Conservation (phyloP, 2,113 vertebrate species). For the Bufo gargarizans region DNA sequence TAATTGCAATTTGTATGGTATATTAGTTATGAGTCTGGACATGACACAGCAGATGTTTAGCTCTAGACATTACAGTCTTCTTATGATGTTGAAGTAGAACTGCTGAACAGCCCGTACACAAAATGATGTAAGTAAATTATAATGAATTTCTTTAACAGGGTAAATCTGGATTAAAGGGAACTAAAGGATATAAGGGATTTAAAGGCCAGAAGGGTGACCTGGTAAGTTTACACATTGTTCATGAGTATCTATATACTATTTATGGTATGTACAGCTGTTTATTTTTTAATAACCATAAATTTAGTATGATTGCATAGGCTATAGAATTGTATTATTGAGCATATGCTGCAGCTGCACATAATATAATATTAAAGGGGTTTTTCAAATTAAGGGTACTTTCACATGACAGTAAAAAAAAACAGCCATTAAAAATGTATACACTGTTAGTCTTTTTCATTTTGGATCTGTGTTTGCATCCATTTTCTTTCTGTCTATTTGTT, state of each 20-base stretch:
- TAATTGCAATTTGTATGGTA: neutral
- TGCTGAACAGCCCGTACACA: neutral
- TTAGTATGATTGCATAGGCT: neutral
- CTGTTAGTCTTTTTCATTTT: too few species aligned
- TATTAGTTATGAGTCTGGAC: neutral
- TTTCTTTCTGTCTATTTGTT: too few species aligned
- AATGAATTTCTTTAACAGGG: conserved; percentile 22
- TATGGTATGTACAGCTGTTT: neutral
- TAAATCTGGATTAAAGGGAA: conserved; percentile 18
- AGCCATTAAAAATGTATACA: too few species aligned
- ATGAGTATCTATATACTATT: neutral
- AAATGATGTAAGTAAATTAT: neutral
- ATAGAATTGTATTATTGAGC: neutral
- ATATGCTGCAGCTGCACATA: neutral
- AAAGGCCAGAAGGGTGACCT: conserved; percentile 10
- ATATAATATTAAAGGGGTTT: too few species aligned
- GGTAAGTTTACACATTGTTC: neutral
- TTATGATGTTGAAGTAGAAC: neutral
- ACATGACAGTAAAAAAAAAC: too few species aligned
- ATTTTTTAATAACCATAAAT: neutral
- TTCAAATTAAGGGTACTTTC: too few species aligned
- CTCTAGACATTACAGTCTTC: neutral
- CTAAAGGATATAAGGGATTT: conserved; percentile 10
- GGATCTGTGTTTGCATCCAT: too few species aligned
- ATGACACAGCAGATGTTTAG: neutral